Percentiles rank a stretch among this genome's conserved stretches.
Evolutionary conservation across 2,113 vertebrate species (phyloP).

Genomic region (Malurus alboscapulatus): DNA sequence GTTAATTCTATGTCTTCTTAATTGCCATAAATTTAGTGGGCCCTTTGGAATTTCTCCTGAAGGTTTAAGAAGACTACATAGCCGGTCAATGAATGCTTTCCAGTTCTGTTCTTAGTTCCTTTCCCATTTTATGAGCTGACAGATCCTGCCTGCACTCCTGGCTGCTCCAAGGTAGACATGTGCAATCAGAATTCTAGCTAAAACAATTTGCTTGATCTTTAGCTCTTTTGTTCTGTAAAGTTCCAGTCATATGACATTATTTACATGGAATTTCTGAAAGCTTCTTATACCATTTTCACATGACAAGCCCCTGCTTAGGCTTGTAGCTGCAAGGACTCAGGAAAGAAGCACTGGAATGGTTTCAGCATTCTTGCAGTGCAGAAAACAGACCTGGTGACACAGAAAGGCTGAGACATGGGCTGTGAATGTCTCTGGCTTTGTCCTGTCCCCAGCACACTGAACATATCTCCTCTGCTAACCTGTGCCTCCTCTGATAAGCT

Average conservation of each 20-base stretch:
- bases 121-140: neutral
- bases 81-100: conserved; percentile 1
- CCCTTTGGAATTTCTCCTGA: neutral
- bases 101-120: conserved; percentile 10
- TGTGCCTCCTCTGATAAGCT: neutral
- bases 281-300: conserved; percentile 51
- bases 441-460: neutral
- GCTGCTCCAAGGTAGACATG: neutral
- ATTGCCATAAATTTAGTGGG: neutral
- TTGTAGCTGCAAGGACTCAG: neutral
- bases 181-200: neutral
- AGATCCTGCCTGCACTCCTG: neutral
- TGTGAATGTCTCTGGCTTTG: neutral
- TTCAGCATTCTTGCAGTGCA: neutral
- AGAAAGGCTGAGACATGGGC: neutral
- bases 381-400: neutral
- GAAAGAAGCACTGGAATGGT: neutral
- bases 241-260: conserved; percentile 29
- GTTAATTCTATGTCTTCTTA: neutral
- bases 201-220: conserved; percentile 5
- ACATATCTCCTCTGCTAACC: neutral
- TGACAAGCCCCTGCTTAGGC: conserved; percentile 23
- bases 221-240: conserved; percentile 38
- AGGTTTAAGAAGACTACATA: neutral
- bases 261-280: conserved; percentile 49